Evolutionary conservation across 1,140 invertebrate species (phyloP).

Genomic region (Heliconius melpomene): DNA sequence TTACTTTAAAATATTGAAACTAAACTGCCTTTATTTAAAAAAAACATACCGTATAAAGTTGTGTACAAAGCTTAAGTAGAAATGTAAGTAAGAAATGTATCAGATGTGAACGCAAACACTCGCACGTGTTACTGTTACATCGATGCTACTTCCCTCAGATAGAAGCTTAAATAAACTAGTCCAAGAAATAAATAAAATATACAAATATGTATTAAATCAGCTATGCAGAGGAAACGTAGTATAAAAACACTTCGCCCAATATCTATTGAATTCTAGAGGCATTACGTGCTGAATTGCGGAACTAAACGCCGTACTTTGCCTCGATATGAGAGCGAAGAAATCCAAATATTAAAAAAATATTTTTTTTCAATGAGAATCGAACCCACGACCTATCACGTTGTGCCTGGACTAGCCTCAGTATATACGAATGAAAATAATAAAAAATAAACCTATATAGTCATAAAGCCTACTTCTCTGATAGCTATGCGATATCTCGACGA

Average conservation of each 20-base stretch:
- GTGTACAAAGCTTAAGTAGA: constrained; percentile 32
- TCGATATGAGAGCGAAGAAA: no score
- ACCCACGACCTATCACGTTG: not conserved
- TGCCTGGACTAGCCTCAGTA: no score
- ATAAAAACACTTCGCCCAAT: no score
- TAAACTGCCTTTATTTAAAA: not conserved
- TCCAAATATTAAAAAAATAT: no score
- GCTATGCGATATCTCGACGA: constrained; percentile 11
- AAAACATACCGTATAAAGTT: constrained; percentile 28
- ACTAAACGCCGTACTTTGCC: no score
- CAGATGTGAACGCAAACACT: constrained; percentile 37
- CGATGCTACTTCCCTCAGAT: not conserved
- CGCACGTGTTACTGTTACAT: constrained; percentile 36
- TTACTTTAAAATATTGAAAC: not conserved
- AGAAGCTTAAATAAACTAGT: not conserved
- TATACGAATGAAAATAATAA: not conserved
- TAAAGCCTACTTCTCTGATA: not conserved
- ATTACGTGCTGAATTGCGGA: no score
- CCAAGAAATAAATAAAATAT: no score
- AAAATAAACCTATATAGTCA: not conserved
- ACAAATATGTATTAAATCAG: no score
- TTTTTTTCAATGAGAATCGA: no score
- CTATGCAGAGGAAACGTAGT: no score
- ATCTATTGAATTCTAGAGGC: no score
- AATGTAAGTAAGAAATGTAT: constrained; percentile 39